These are phyloP conservation scores for Oopsacas minuta DNA, from an alignment of 37 sponge, comb jelly and placozoan genomes.

Conservation along the genomic window DNA sequence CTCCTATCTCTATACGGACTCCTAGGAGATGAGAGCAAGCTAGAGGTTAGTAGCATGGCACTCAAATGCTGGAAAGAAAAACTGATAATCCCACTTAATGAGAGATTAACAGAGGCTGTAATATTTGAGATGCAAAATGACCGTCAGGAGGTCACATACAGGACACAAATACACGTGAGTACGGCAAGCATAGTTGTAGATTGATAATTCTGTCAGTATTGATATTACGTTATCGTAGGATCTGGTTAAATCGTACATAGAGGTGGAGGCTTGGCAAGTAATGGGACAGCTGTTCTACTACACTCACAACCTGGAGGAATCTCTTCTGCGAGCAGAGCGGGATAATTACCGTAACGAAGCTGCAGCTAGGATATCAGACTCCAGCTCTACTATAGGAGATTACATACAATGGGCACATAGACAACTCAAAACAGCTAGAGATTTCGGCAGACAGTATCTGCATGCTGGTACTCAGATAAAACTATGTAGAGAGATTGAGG, in stretches of 20 bases:
- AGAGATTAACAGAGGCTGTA: background rate
- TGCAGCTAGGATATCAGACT: background rate
- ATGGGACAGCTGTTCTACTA: background rate
- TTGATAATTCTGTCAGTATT: background rate
- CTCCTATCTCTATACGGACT: conserved; percentile 11
- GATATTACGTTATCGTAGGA: background rate
- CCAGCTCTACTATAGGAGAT: background rate
- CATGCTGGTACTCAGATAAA: background rate
- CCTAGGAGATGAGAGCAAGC: conserved; percentile 12
- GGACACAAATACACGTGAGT: background rate
- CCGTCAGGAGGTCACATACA: background rate
- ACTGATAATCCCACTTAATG: background rate
- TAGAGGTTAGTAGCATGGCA: background rate
- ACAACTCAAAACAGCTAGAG: background rate
- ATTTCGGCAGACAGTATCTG: background rate
- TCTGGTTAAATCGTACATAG: background rate
- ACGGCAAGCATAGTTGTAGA: too few relatives aligned
- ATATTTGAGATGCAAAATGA: background rate
- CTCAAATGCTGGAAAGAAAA: conserved; percentile 5
- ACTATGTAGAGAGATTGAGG: background rate
- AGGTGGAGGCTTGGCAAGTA: background rate
- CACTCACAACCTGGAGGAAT: background rate
- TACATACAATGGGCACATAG: background rate
- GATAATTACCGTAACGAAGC: background rate
- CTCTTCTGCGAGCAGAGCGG: background rate